Evolutionary conservation across 2,113 vertebrate genomes (phyloP), one percentile per base, ranked within the genome.

Genomic region (Dipodomys stephensi): DNA sequence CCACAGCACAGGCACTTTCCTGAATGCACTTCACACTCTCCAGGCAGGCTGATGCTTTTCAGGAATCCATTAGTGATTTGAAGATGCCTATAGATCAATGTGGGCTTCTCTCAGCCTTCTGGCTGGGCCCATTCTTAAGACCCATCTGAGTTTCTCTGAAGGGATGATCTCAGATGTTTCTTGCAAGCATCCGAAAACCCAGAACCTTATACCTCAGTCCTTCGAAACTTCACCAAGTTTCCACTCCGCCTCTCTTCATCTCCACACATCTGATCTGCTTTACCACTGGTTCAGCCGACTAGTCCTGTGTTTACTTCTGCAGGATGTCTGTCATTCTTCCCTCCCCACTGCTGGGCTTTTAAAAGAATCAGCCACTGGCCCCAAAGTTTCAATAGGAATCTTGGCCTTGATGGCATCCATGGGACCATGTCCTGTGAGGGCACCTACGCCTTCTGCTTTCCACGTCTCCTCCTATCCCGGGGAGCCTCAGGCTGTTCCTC

Each of bases 351-450:
- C 19, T 68, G 46, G 25, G 11, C n/a, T 89, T 77, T 83, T 35
- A 4, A 76, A 73, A 72, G 25, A 53, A 64, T 60, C 25, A 60
- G 39, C 28, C 11, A 0, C 73, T 32, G 62, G 22, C 74, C 30
- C 76, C 69, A 72, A 25, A 71, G 57, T 8, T n/a, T 74, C 78
- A 44, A 28, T 0, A 25, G 72, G 77, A 49, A 64, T 44, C 57
- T 18, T 19, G 44, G 27, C 30, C 0, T 0, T 0, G 19, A 22
- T 6, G 18, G 12, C 7, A 0, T 27, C 39, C 22, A 8, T 6
- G 32, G 67, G 57, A 30, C 39, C 1, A 0, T 10, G 0, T 7
- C 49, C 19, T 35, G 18, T 30, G 7, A 4, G 65, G 46, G 46
- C 64, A n/a, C 88, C n/a, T 9, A 2, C 20, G 23, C n/a, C 18